phyloP scores from a whole-genome alignment of 2,888 invertebrate species.

The Nymphalis urticae region DNA sequence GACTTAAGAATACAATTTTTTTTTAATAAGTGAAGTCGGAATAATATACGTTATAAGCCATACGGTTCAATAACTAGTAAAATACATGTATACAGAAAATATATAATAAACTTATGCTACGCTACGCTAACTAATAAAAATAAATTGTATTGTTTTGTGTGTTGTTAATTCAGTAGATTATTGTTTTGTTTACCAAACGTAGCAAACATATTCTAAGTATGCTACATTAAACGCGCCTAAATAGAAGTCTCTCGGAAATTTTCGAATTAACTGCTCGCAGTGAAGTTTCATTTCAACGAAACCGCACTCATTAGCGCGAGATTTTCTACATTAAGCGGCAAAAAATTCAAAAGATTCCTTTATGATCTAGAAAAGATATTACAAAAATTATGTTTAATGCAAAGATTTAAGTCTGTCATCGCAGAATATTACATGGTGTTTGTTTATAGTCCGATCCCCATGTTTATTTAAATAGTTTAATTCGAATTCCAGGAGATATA shows the following conservation, averaged over 20 bases:
- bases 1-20: too few species aligned
- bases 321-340: constrained; percentile 18
- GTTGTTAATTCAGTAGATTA: too few species aligned
- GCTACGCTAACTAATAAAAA: too few species aligned
- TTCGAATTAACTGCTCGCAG: neutral
- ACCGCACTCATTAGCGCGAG: constrained; percentile 24
- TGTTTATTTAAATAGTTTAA: too few species aligned
- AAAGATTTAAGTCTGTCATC: neutral
- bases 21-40: too few species aligned
- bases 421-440: too few species aligned
- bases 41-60: too few species aligned
- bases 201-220: neutral
- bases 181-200: neutral
- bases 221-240: neutral
- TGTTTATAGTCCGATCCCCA: too few species aligned
- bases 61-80: too few species aligned
- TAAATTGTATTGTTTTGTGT: too few species aligned
- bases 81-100: neutral
- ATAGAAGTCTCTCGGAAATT: neutral
- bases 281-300: constrained; percentile 3
- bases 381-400: neutral
- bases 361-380: neutral
- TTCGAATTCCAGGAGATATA: too few species aligned
- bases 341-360: constrained; percentile 1
- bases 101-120: neutral